Base-by-base conservation (phyloP, 2,797 vertebrate species). In the Urosaurus nigricauda region DNA sequence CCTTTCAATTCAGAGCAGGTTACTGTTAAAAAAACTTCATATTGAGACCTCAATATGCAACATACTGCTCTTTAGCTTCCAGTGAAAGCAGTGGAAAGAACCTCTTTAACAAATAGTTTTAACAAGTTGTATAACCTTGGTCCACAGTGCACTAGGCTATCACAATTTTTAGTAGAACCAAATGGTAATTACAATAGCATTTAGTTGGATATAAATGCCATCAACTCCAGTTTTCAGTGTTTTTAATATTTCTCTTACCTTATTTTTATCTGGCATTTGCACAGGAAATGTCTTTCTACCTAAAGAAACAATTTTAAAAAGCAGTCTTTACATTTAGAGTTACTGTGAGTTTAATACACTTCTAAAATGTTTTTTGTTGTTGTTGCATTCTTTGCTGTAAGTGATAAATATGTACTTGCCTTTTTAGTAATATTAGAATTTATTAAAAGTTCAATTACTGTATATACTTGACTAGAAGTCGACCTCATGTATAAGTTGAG, bases 281-380 rank as follows among this genome's bases (percentile, higher is more conserved):
- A 98, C 98, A n/a, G 98, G 96, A 37, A 97, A 96, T 92, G 98
- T 98, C 85, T 95, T 97, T 81, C 97, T 96, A 95, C 97, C 98
- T 99, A 90, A 77, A 95, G 92, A 87, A 93, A 65, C 68, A 95
- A 35, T 3, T 43, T 51, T 60, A 56, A 92, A 40, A 24, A 68
- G 21, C 8, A 73, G 26, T 86, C 13, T 80, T 32, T 81, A 58
- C 19, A 32, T 56, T 88, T 84, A 84, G 11, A 43, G 77, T 1
- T 79, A 3, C 70, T 75, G 32, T 65, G 9, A 81, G 11, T 24
- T 58, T 89, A 94, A 73, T 13, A 13, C 37, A 13, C 37, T n/a
- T 0, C 29, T 87, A 26, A 80, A 84, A 37, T 56, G 68, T 29
- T 19, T 71, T 35, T 11, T 84, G 47, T 37, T 53, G n/a, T 53